These are phyloP conservation scores for Atopsyche davidsoni DNA, from an alignment of 1,140 invertebrate genomes.

Conservation along the genomic window DNA sequence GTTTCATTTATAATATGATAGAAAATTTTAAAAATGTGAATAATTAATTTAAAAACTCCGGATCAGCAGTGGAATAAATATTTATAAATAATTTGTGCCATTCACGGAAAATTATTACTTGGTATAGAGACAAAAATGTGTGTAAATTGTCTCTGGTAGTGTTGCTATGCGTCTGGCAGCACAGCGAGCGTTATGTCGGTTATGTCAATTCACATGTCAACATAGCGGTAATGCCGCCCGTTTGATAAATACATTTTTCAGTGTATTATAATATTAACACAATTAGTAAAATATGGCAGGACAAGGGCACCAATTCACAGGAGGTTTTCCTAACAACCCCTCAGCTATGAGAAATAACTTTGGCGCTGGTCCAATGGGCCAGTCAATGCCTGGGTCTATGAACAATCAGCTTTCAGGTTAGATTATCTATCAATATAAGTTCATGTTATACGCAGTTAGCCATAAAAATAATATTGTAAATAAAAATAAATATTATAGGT, in stretches of 20 bases:
- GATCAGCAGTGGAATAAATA: no score
- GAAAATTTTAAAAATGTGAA: no score
- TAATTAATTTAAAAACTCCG: no score
- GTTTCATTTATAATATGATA: no score
- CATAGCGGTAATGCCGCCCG: no score
- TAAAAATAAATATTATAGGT: conserved; percentile 32
- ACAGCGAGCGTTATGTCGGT: no score
- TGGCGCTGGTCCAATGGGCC: conserved; percentile 40
- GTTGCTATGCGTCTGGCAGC: no score
- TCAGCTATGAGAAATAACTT: conserved; percentile 41
- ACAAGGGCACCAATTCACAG: conserved; percentile 45
- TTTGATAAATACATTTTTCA: not conserved
- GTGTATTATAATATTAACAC: not conserved
- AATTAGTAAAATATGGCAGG: conserved; percentile 36
- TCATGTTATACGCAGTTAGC: not conserved
- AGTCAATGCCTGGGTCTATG: conserved; percentile 40
- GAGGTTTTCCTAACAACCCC: conserved; percentile 42
- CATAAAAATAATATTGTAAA: not conserved
- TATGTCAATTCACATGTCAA: no score
- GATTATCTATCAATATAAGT: conserved; percentile 4
- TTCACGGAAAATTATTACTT: no score
- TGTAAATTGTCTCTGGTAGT: no score
- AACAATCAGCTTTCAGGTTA: conserved; percentile 42
- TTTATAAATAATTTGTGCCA: no score
- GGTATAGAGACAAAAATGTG: no score